Evolutionary conservation across 2,888 invertebrate genomes (phyloP), one percentile per base, ranked within the genome.

Genomic region (Zygogramma bicolorata): DNA sequence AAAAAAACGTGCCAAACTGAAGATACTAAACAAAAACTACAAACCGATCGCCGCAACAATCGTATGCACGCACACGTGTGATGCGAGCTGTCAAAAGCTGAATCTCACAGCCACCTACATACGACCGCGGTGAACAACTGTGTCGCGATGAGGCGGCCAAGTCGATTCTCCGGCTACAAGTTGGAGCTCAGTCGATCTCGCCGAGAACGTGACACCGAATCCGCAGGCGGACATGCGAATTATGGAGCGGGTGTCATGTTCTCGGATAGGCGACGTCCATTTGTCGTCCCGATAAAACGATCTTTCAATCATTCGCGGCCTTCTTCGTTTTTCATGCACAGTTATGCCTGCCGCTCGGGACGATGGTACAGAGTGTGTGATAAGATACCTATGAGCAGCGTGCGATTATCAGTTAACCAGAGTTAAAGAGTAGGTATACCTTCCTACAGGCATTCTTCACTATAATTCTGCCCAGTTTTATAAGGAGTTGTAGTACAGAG

Each of bases 41-140:
- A 70, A 61, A 73, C 59, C 29, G 29, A 34, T 60, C 49, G 29
- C 59, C 67, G 66, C 25, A 58, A 58, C 22, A 34, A 18, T 42
- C 49, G 65, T 49, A 73, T 70, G 65, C 70, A 73, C 69, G 65
- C 70, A 61, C 70, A 73, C 69, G 65, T 68, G 70, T 70, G 71
- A 58, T 60, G 70, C 25, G 42, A 71, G 49, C 72, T 71, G 73
- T 75, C 76, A 77, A 77, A 75, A 68, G 53, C 53, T 25, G 53
- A 27, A 53, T 68, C 71, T 63, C 69, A 71, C 76, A 74, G 74
- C 75, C 81, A 71, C 79, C 82, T 80, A 80, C 81, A 79, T 78
- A 79, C 80, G 70, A 81, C 70, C 62, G 77, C 79, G 73, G 73
- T 75, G 77, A 77, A 78, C 81, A 81, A 83, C 83, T 83, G 82